These are phyloP conservation scores for Andrena marginata DNA, from an alignment of 2,888 invertebrate species.

Conservation along the genomic window DNA sequence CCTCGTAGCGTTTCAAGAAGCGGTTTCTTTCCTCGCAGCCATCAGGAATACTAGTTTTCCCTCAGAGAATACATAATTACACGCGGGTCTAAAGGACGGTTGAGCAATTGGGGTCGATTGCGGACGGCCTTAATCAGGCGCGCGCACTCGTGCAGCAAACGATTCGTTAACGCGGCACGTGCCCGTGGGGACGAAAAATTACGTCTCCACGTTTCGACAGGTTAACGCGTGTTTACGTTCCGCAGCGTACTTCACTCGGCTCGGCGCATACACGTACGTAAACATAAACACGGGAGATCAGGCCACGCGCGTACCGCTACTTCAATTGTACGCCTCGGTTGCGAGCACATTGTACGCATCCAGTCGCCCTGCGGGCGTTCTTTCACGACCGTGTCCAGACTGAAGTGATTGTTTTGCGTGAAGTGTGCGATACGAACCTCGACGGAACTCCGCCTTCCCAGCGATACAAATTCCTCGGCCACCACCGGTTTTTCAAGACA, in stretches of 20 bases:
- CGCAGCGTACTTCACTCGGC: not conserved
- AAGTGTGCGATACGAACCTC: slow-evolving; percentile 9
- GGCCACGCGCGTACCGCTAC: not conserved
- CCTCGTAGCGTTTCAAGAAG: not conserved
- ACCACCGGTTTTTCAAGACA: too few relatives aligned
- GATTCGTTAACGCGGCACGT: slow-evolving; percentile 20
- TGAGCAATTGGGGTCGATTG: slow-evolving; percentile 63
- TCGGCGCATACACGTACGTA: slow-evolving; percentile 7
- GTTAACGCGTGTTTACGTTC: slow-evolving; percentile 13
- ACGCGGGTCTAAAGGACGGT: slow-evolving; percentile 8
- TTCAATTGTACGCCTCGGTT: not conserved
- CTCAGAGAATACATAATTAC: slow-evolving; percentile 41
- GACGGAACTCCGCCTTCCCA: not conserved
- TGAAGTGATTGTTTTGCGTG: not conserved
- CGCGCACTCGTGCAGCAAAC: slow-evolving; percentile 19
- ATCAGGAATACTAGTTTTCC: not conserved
- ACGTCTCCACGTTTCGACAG: not conserved
- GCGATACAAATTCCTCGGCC: too few relatives aligned
- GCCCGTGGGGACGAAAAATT: slow-evolving; percentile 13
- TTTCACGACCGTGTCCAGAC: too few relatives aligned
- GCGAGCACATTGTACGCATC: not conserved
- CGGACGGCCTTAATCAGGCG: slow-evolving; percentile 41
- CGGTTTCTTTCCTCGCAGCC: not conserved
- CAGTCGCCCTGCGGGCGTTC: too few relatives aligned
- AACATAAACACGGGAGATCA: slow-evolving; percentile 24